Conservation (phyloP, 2,113 vertebrate species). For the Callipepla californica region DNA sequence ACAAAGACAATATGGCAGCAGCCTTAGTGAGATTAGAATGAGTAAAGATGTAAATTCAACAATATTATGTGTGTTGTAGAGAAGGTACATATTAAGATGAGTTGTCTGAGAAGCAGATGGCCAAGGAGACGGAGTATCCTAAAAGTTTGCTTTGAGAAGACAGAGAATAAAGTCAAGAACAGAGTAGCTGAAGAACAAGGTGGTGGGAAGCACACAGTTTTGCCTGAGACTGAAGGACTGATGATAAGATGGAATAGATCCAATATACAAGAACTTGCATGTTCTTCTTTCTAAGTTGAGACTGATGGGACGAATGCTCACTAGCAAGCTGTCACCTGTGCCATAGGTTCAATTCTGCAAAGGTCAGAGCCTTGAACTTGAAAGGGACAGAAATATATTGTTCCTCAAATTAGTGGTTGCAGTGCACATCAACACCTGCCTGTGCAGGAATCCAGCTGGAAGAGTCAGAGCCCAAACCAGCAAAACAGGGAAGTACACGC, state of each 20-base stretch:
- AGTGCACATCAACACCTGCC: not conserved
- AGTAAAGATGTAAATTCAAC: not conserved
- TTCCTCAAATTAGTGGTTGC: not conserved
- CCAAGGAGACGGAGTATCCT: not conserved
- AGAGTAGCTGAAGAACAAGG: not conserved
- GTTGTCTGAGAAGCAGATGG: not conserved
- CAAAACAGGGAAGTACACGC: not conserved
- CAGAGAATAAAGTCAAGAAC: not conserved
- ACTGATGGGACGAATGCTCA: not conserved
- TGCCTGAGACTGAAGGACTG: not conserved
- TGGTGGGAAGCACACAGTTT: not conserved
- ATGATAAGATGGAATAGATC: not conserved
- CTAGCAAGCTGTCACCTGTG: not conserved
- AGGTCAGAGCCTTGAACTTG: not conserved
- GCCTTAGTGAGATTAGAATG: not conserved
- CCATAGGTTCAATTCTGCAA: not conserved
- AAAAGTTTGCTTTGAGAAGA: not conserved
- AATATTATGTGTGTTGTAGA: not conserved
- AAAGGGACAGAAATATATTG: not conserved
- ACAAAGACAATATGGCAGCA: not conserved
- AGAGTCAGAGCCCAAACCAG: not conserved
- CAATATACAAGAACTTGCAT: not conserved
- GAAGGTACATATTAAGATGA: not conserved
- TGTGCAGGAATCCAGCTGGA: not conserved
- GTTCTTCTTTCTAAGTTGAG: not conserved